phyloP scores from a whole-genome alignment of 2,888 invertebrate genomes.

The Eucera pruinosa region DNA sequence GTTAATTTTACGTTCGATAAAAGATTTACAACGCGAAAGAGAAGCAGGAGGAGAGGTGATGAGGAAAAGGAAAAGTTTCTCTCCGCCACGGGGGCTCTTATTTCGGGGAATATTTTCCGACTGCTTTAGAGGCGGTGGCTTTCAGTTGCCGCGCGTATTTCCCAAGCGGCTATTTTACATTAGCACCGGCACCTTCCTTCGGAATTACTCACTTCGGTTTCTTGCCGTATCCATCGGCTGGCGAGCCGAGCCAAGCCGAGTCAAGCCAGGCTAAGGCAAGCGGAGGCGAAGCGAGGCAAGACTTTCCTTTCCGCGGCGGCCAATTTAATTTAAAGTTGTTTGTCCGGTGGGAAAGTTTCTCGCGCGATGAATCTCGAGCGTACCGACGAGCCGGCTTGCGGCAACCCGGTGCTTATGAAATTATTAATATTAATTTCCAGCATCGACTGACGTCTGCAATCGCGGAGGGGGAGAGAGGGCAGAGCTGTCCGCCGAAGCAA shows the following conservation, averaged over 20 bases:
- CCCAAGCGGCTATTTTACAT: slow-evolving; percentile 40
- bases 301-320: slow-evolving; percentile 57
- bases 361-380: slow-evolving; percentile 61
- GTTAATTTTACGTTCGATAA: slow-evolving; percentile 1
- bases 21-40: background rate
- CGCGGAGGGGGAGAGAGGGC: too few species aligned
- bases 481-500: background rate
- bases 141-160: slow-evolving; percentile 27
- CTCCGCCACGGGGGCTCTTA: background rate
- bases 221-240: slow-evolving; percentile 17
- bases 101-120: slow-evolving; percentile 8
- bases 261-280: too few species aligned
- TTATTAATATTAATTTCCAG: slow-evolving; percentile 66
- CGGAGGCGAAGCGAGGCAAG: too few species aligned
- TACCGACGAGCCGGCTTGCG: slow-evolving; percentile 28
- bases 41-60: background rate
- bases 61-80: background rate
- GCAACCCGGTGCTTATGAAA: slow-evolving; percentile 32
- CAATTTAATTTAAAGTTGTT: slow-evolving; percentile 80
- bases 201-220: slow-evolving; percentile 29
- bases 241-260: too few species aligned
- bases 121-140: slow-evolving; percentile 10
- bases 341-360: slow-evolving; percentile 64
- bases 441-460: slow-evolving; percentile 28
- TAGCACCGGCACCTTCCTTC: slow-evolving; percentile 11